Conservation (phyloP, 2,888 invertebrate species). For the Chymomyza amoena region DNA sequence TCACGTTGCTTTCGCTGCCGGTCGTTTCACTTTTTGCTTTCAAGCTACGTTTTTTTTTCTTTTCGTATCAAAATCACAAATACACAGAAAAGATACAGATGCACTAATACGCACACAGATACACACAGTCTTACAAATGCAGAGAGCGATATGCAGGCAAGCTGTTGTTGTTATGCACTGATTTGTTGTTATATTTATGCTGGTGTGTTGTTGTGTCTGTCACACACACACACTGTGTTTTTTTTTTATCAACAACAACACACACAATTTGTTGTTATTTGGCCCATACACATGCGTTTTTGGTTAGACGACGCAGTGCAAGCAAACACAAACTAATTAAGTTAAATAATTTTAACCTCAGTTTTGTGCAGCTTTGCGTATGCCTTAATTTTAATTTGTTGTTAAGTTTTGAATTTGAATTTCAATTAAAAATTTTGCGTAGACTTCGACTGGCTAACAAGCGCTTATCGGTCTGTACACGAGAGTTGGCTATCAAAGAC, state of each 20-base stretch:
- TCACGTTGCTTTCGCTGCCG: conserved; percentile 67
- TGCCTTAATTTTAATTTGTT: not conserved
- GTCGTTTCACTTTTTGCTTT: conserved; percentile 63
- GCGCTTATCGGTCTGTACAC: conserved; percentile 76
- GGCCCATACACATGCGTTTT: not conserved
- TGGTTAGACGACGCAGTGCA: not conserved
- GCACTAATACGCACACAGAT: not conserved
- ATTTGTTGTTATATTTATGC: conserved; percentile 43
- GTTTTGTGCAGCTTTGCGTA: not conserved
- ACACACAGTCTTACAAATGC: conserved; percentile 9
- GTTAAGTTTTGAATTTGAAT: conserved; percentile 17
- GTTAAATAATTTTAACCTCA: not conserved
- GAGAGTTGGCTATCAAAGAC: conserved; percentile 78
- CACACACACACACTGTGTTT: not conserved
- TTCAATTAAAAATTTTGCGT: not conserved
- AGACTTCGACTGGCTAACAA: conserved; percentile 37
- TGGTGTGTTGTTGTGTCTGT: conserved; percentile 16
- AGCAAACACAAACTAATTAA: not conserved
- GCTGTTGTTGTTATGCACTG: conserved; percentile 13
- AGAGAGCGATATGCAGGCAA: conserved; percentile 12
- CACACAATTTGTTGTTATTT: not conserved
- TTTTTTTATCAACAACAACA: not conserved
- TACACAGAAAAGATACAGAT: conserved; percentile 10
- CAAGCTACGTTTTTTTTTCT: conserved; percentile 22
- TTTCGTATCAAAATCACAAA: conserved; percentile 21